phyloP scores from a whole-genome alignment of 2,113 vertebrate species.

The Gymnogyps californianus region DNA sequence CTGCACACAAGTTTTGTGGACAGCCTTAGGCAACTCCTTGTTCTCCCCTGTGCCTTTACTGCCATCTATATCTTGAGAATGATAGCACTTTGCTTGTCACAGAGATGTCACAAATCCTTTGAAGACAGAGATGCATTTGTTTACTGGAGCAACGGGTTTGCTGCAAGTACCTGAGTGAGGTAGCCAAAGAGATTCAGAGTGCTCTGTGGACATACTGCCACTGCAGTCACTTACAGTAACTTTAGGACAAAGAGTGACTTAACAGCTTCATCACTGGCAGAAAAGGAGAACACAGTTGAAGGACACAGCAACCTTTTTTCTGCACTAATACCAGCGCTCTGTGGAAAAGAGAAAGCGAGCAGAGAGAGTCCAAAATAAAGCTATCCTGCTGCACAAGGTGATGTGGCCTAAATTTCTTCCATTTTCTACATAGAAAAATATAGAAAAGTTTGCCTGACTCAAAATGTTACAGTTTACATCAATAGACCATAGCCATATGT shows the following conservation, averaged over 20 bases:
- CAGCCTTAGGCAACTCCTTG: neutral
- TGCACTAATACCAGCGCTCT: neutral
- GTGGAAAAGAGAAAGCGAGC: neutral
- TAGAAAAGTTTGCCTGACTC: neutral
- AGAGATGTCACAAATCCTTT: conserved; percentile 1
- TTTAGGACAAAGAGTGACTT: neutral
- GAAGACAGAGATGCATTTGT: neutral
- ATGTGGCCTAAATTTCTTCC: neutral
- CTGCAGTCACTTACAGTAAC: neutral
- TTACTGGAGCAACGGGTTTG: neutral
- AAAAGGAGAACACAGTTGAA: neutral
- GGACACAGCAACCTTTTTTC: neutral
- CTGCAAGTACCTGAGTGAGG: neutral
- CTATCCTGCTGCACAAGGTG: neutral
- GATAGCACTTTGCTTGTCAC: conserved; percentile 29
- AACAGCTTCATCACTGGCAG: neutral
- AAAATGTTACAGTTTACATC: neutral
- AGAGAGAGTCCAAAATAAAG: neutral
- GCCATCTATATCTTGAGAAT: conserved; percentile 48
- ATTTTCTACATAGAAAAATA: neutral
- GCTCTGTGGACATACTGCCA: neutral
- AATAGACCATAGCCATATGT: neutral
- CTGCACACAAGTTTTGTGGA: neutral
- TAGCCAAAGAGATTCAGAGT: neutral
- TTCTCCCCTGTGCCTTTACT: conserved; percentile 55